These are phyloP conservation scores for Zenarchopterus dispar DNA, from an alignment of 2,797 vertebrate genomes.

Conservation along the genomic window DNA sequence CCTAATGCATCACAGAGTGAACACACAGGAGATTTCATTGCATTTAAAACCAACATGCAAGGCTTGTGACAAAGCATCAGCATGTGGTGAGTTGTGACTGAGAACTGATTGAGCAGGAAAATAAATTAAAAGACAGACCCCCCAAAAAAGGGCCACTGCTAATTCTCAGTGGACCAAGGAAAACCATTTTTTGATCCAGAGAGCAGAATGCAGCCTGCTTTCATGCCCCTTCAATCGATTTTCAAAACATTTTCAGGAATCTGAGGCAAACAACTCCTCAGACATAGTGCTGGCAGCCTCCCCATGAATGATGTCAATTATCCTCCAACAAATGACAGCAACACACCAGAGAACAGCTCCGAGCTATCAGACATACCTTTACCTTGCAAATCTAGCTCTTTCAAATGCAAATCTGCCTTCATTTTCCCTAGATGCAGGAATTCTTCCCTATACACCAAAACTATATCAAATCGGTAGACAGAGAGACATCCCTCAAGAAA, in stretches of 20 bases:
- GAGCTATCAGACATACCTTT: slow-evolving; percentile 49
- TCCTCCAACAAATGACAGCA: slow-evolving; percentile 63
- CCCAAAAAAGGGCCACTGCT: too few species aligned
- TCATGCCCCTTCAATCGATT: slow-evolving; percentile 28
- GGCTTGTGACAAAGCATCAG: too few species aligned
- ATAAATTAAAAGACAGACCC: too few species aligned
- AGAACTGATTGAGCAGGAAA: too few species aligned
- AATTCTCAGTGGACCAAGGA: too few species aligned
- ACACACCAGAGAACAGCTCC: slow-evolving; percentile 47
- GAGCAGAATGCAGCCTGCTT: slow-evolving; percentile 7
- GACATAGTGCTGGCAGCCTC: slow-evolving; percentile 35
- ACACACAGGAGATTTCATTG: too few species aligned
- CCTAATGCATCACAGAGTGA: too few species aligned
- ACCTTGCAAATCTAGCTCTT: slow-evolving; percentile 62
- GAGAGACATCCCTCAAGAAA: slow-evolving; percentile 29
- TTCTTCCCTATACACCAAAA: slow-evolving; percentile 26
- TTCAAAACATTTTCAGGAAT: slow-evolving; percentile 47
- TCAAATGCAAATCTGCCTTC: slow-evolving; percentile 65
- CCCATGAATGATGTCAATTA: slow-evolving; percentile 64
- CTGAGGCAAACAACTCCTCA: slow-evolving; percentile 40
- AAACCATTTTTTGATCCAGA: too few species aligned
- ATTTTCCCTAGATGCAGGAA: slow-evolving; percentile 46
- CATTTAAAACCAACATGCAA: too few species aligned
- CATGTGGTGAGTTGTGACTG: too few species aligned
- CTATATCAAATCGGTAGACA: slow-evolving; percentile 36